These are phyloP conservation scores for Sciaenops ocellatus DNA, from an alignment of 2,797 vertebrate species.

Conservation along the genomic window DNA sequence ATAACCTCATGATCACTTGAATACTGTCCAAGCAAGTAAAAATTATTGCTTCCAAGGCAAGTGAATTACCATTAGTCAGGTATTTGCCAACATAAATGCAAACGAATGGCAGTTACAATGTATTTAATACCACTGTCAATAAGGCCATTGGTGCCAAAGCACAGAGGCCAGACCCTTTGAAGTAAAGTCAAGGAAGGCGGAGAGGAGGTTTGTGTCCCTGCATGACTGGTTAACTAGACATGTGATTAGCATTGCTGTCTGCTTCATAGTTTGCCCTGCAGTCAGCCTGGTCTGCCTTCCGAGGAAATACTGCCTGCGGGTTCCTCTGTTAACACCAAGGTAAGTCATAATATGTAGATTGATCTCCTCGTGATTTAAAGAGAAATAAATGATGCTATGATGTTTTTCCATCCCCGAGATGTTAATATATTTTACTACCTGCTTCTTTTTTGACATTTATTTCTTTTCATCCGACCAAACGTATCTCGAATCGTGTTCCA, in stretches of 20 bases:
- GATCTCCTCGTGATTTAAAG: neutral
- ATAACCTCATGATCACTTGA: conserved; percentile 37
- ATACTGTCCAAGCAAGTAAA: neutral
- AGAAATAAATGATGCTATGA: neutral
- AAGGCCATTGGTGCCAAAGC: neutral
- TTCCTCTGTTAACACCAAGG: conserved; percentile 50
- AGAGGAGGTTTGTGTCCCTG: conserved; percentile 56
- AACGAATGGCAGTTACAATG: neutral
- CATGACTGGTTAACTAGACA: conserved; percentile 75
- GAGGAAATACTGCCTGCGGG: conserved; percentile 60
- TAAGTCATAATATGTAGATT: conserved; percentile 35
- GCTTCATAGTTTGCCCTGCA: conserved; percentile 68
- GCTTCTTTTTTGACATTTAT: neutral
- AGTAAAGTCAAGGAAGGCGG: conserved; percentile 53
- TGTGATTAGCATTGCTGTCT: conserved; percentile 79
- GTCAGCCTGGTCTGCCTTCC: conserved; percentile 50
- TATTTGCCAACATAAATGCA: neutral
- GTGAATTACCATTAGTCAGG: neutral
- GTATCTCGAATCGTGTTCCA: neutral
- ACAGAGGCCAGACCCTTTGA: conserved; percentile 43
- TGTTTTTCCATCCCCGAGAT: neutral
- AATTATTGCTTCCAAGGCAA: neutral
- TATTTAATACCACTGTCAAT: neutral
- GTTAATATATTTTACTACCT: neutral
- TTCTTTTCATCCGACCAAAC: neutral